Base-by-base conservation (phyloP, 1,140 invertebrate genomes). In the Notospermus geniculatus region DNA sequence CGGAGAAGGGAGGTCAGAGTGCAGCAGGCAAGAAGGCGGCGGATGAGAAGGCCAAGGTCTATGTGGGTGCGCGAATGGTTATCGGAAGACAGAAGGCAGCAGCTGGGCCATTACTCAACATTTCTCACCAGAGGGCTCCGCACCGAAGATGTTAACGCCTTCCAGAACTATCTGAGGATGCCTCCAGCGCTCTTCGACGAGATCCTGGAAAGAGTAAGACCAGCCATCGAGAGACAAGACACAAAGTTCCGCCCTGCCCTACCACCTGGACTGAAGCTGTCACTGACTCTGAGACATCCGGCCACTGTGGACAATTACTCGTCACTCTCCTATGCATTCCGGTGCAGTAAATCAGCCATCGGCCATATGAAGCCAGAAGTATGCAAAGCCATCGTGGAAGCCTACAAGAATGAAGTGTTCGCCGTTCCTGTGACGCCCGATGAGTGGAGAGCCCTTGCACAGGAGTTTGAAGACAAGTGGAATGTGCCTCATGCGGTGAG, bases 401-500 rank as follows among this genome's bases (percentile, higher is more conserved):
- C n/a, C n/a, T n/a, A n/a, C n/a, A n/a, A n/a, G n/a, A n/a, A n/a
- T n/a, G n/a, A n/a, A n/a, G n/a, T n/a, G n/a, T 29, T 25, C 17
- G 54, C 45, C 27, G 32, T 59, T 59, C n/a, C 22, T 52, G n/a
- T n/a, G n/a, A n/a, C n/a, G n/a, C n/a, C n/a, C n/a, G n/a, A n/a
- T n/a, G n/a, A n/a, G n/a, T n/a, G n/a, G n/a, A n/a, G n/a, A n/a
- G n/a, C n/a, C n/a, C n/a, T n/a, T n/a, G n/a, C n/a, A n/a, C n/a
- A n/a, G n/a, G n/a, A n/a, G n/a, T n/a, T n/a, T n/a, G n/a, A n/a
- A n/a, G n/a, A n/a, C n/a, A n/a, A n/a, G n/a, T n/a, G n/a, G n/a
- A n/a, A n/a, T n/a, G n/a, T 66, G 19, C 66, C 66, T 30, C 66
- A 70, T 64, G 56, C 55, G 11, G 63, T 60, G 43, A 66, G 66